A percentile compares a stretch with the other conserved stretches of the same genome.
Conservation (phyloP, 2,797 vertebrate species). For the Eidolon dupreanum region DNA sequence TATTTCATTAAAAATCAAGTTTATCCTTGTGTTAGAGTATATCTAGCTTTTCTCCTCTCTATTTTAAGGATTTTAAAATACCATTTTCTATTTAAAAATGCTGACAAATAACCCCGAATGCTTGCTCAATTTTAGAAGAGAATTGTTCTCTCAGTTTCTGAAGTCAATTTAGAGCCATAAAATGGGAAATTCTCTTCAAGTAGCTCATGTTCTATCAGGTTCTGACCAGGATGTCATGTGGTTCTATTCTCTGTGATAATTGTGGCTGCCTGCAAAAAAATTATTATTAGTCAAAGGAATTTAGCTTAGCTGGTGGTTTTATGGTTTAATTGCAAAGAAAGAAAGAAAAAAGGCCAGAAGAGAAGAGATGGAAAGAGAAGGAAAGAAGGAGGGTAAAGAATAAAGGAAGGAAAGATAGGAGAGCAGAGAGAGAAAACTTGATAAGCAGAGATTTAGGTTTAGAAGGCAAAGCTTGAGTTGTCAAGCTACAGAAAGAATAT, state of each 20-base stretch:
- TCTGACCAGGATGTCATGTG: neutral
- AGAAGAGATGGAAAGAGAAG: neutral
- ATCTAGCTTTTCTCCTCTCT: neutral
- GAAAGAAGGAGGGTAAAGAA: neutral
- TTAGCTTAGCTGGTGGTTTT: neutral
- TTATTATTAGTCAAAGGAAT: neutral
- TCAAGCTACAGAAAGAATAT: neutral
- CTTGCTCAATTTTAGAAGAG: neutral
- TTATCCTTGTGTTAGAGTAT: neutral
- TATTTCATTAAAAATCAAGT: neutral
- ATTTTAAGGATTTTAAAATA: constrained; percentile 28
- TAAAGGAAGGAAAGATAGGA: neutral
- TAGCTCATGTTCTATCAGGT: neutral
- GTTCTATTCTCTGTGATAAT: neutral
- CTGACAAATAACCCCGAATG: neutral
- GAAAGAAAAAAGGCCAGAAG: neutral
- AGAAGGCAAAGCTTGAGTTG: neutral
- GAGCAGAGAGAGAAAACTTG: neutral
- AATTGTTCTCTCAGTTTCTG: neutral
- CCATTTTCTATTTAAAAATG: neutral
- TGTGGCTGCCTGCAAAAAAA: neutral
- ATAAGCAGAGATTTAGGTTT: neutral
- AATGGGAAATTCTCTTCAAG: neutral
- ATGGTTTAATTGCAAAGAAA: neutral
- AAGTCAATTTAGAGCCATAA: neutral